These are phyloP conservation scores for Diachasma alloeum DNA, from an alignment of 1,140 invertebrate species.

Conservation along the genomic window DNA sequence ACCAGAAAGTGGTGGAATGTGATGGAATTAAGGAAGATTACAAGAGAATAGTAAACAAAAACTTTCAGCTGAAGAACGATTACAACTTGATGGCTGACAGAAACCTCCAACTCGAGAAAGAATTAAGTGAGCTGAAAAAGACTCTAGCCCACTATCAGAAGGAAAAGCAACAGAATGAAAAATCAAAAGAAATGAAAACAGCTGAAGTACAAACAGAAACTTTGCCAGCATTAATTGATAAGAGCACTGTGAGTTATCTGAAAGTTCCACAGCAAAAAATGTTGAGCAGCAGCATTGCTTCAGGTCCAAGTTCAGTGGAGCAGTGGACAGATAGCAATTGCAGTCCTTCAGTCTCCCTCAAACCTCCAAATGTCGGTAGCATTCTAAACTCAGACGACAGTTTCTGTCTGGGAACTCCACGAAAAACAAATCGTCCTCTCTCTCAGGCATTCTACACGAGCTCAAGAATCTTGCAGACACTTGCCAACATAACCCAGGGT, in stretches of 20 bases:
- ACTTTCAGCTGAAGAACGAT: slow-evolving; percentile 41
- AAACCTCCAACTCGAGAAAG: slow-evolving; percentile 41
- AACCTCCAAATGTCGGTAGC: slow-evolving; percentile 45
- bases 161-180: slow-evolving; percentile 22
- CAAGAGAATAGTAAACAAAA: slow-evolving; percentile 47
- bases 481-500: slow-evolving; percentile 51
- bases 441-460: slow-evolving; percentile 57
- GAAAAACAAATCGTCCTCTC: slow-evolving; percentile 32
- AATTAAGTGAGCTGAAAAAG: slow-evolving; percentile 45
- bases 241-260: neutral
- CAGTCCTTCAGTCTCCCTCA: slow-evolving; percentile 44
- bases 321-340: slow-evolving; percentile 54
- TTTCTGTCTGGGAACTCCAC: slow-evolving; percentile 4
- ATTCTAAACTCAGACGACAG: slow-evolving; percentile 48
- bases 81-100: slow-evolving; percentile 47
- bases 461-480: slow-evolving; percentile 57
- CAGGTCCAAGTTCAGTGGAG: slow-evolving; percentile 46
- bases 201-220: slow-evolving; percentile 43
- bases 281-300: slow-evolving; percentile 34
- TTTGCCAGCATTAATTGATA: slow-evolving; percentile 28
- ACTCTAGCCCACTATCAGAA: slow-evolving; percentile 33
- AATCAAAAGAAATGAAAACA: slow-evolving; percentile 30
- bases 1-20: slow-evolving; percentile 38
- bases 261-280: neutral
- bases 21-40: slow-evolving; percentile 41